Evolutionary conservation across 1,140 invertebrate species (phyloP).

Genomic region (Aphidius ervi): DNA sequence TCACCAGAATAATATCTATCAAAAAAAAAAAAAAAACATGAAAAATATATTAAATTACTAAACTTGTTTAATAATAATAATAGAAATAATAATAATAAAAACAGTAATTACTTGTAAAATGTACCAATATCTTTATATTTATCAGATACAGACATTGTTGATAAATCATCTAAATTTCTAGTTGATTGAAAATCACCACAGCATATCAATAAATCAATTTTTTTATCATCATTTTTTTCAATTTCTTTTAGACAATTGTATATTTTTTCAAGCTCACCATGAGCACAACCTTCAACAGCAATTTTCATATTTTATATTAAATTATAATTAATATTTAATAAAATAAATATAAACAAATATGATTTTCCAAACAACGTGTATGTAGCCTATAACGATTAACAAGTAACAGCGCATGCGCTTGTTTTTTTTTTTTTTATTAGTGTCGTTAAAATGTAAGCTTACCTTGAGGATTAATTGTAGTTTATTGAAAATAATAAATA

Average conservation of each 20-base stretch:
- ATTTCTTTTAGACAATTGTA: conserved; percentile 78
- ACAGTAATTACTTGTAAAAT: conserved; percentile 85
- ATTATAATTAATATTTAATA: too few relatives aligned
- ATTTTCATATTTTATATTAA: conserved; percentile 66
- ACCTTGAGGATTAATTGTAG: too few relatives aligned
- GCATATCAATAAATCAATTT: conserved; percentile 88
- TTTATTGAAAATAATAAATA: too few relatives aligned
- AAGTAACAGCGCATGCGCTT: too few relatives aligned
- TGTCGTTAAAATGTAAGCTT: too few relatives aligned
- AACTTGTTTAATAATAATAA: neutral
- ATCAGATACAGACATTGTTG: conserved; percentile 89
- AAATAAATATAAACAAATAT: too few relatives aligned
- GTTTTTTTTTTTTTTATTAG: too few relatives aligned
- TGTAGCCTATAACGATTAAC: too few relatives aligned
- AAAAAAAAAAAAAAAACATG: conserved; percentile 25
- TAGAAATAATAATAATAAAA: neutral
- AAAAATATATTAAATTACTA: neutral
- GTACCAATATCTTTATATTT: conserved; percentile 89
- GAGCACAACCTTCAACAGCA: conserved; percentile 94
- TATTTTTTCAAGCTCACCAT: conserved; percentile 94
- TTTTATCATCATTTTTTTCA: conserved; percentile 66
- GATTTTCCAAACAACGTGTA: too few relatives aligned
- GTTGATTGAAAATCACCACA: conserved; percentile 97
- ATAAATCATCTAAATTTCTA: conserved; percentile 72
- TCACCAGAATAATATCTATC: conserved; percentile 96